These are phyloP conservation scores for Manis crassicaudata DNA, from an alignment of 2,797 vertebrate species.

Conservation along the genomic window DNA sequence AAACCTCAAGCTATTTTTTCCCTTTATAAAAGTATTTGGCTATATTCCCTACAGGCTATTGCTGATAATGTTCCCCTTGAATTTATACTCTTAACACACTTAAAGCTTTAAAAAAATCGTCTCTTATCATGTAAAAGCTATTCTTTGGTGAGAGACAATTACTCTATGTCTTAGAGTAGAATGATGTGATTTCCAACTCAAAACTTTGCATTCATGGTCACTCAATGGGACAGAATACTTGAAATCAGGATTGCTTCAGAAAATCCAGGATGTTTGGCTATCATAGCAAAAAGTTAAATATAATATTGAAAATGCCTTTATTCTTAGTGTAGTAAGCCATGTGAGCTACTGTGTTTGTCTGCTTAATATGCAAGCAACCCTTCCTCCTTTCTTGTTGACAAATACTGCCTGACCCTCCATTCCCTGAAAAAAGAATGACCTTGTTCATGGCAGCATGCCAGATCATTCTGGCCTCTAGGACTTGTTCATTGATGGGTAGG, in stretches of 20 bases:
- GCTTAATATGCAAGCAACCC: not conserved
- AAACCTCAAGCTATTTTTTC: not conserved
- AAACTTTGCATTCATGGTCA: conserved; percentile 1
- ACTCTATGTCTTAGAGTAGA: not conserved
- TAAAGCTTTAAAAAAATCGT: not conserved
- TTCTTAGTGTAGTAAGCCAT: not conserved
- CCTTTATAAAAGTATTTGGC: not conserved
- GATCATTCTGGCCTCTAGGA: not conserved
- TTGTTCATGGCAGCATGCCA: not conserved
- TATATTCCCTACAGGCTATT: not conserved
- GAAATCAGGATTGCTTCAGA: not conserved
- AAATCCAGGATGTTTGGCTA: conserved; percentile 15
- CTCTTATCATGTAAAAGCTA: not conserved
- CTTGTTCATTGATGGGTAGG: not conserved
- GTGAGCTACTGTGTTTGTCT: not conserved
- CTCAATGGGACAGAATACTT: not conserved
- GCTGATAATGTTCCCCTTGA: not conserved
- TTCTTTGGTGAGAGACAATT: conserved; percentile 17
- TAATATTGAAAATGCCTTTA: not conserved
- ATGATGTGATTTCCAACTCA: not conserved
- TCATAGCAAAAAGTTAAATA: not conserved
- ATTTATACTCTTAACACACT: not conserved
- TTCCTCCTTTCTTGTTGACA: conserved; percentile 10
- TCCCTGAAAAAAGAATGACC: not conserved
- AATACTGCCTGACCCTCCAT: not conserved